Conservation (phyloP, 2,888 invertebrate species). For the Drosophila incognita region DNA sequence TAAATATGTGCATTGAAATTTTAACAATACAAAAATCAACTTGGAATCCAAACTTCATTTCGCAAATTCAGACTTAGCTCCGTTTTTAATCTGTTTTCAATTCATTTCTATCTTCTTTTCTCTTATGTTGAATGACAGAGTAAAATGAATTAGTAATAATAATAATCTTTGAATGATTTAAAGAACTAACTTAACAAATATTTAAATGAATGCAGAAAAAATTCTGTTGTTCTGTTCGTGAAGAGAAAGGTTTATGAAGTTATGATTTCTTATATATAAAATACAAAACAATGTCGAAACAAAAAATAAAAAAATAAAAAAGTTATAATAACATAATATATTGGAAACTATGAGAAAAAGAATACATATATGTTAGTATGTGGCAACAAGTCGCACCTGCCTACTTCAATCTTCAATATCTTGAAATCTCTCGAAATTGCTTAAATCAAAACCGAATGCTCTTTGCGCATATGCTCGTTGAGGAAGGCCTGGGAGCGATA, state of each 20-base stretch:
- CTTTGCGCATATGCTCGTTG: constrained; percentile 85
- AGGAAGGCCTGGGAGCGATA: constrained; percentile 84
- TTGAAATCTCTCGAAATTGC: not conserved
- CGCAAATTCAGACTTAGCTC: constrained; percentile 51
- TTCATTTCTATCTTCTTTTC: not conserved
- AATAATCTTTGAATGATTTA: not conserved
- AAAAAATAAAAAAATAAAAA: not conserved
- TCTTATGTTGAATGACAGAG: not conserved
- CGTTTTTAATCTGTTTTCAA: constrained; percentile 11
- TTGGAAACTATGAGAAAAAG: not conserved
- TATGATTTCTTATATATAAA: not conserved
- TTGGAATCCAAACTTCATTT: constrained; percentile 58
- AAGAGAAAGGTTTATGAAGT: not conserved
- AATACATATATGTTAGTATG: not conserved
- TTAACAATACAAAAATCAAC: constrained; percentile 33
- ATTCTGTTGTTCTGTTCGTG: not conserved
- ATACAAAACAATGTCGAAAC: not conserved
- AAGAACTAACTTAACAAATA: not conserved
- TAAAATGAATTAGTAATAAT: not conserved
- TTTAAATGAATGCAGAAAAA: not conserved
- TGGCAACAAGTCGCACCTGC: not conserved
- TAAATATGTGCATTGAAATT: constrained; percentile 28
- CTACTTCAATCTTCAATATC: constrained; percentile 1
- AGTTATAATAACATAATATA: too few species aligned
- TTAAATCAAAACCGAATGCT: constrained; percentile 84